Base-by-base conservation (phyloP, 2,888 invertebrate genomes). In the Watsonalla binaria region DNA sequence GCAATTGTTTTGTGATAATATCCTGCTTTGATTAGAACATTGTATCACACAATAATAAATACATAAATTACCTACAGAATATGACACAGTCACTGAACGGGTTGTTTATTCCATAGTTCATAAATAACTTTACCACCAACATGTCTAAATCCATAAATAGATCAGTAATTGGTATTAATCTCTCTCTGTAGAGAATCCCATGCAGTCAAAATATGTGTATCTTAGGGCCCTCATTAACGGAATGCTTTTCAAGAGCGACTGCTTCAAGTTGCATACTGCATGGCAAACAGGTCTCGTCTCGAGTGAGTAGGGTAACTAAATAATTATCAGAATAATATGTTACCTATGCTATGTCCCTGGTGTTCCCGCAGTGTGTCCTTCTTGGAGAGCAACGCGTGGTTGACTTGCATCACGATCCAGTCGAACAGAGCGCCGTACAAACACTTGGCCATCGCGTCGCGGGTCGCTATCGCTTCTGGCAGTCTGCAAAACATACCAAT, bases 371-470 rank as follows among this genome's bases (percentile, higher is more conserved):
- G 89, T 15, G 95, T 94, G 78, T 97, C 97, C 81, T 97, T 96
- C 85, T 98, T 97, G 46, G 97, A 96, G 56, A 98, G 92, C 69
- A 98, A 90, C 54, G 98, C 98, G 80, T 98, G 97, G 88, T 98
- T 98, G 56, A 98, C 96, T 89, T 98, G 97, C 77, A 98, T 93
- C 54, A 99, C 98, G 70, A 98, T 99, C 98, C 98, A 99, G 89
- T 98, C 98, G 87, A 99, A 98, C 58, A 99, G 91, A 63, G 98
- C 97, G 66, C 98, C 98, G 82, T 99, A 99, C 56, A 99, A 90
- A 89, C 98, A 98, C 84, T 98, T 99, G 0, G 98, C 98, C 95
- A 98, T 96, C 0, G 98, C 98, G 87, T 98, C 98, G 46, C 98
- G 92, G 0, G 97, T 96, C 47, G 97, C 97, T 73, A 96, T 95